These are phyloP conservation scores for Acropora tenuis DNA, from an alignment of 64 coral and sea anemone genomes.

Conservation along the genomic window DNA sequence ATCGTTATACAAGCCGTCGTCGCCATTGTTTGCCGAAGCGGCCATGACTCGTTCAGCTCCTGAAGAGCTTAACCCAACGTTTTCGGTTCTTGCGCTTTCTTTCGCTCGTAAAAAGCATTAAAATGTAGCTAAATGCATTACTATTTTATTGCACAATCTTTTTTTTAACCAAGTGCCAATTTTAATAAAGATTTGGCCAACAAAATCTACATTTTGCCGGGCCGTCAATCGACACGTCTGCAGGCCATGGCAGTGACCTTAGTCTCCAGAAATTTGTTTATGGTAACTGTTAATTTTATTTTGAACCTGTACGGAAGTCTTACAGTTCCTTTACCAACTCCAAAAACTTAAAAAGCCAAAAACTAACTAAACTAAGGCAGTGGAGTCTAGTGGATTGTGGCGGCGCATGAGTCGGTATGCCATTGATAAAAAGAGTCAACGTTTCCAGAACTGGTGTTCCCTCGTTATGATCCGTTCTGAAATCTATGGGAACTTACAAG, in stretches of 20 bases:
- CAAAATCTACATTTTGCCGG: constrained; percentile 28
- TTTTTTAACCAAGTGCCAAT: constrained; percentile 20
- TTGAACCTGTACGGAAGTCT: too few relatives aligned
- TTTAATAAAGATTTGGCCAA: not conserved
- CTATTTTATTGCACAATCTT: not conserved
- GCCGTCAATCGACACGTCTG: constrained; percentile 14
- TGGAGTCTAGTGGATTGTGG: too few relatives aligned
- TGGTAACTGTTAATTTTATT: too few relatives aligned
- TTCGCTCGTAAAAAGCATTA: not conserved
- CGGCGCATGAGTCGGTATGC: too few relatives aligned
- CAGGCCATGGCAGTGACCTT: constrained; percentile 17
- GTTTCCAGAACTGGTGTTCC: too few relatives aligned
- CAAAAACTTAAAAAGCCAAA: too few relatives aligned
- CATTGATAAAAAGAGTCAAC: too few relatives aligned
- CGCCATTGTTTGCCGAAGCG: not conserved
- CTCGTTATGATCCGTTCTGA: too few relatives aligned
- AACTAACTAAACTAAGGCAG: too few relatives aligned
- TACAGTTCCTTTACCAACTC: too few relatives aligned
- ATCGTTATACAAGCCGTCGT: not conserved
- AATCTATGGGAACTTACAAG: too few relatives aligned
- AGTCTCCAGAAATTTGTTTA: not conserved
- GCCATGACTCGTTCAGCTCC: not conserved
- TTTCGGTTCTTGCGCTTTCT: constrained; percentile 18
- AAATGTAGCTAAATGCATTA: not conserved
- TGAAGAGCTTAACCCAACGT: too few relatives aligned